Percentiles rank a stretch among this genome's conserved stretches.
phyloP scores from a whole-genome alignment of 1,140 invertebrate species.

The Phymastichus coffea region DNA sequence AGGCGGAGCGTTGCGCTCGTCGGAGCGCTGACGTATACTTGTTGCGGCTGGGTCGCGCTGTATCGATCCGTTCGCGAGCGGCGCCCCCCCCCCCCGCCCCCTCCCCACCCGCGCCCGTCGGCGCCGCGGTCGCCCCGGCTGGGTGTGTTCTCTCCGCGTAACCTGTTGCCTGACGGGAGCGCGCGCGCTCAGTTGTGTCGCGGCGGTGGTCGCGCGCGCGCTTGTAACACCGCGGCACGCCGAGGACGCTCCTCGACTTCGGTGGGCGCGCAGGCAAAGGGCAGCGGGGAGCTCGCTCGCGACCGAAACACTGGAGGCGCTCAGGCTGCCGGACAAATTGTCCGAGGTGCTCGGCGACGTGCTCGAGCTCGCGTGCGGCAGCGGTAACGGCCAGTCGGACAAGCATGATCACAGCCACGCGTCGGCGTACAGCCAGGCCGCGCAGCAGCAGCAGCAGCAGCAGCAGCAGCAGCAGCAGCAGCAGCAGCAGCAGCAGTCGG shows the following conservation, averaged over 20 bases:
- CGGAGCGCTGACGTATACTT: too few relatives aligned
- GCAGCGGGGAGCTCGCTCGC: neutral
- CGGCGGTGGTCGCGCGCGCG: neutral
- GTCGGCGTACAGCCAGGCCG: neutral
- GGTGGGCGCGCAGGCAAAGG: too few relatives aligned
- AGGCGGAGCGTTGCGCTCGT: too few relatives aligned
- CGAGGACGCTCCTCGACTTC: neutral
- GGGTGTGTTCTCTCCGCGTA: neutral
- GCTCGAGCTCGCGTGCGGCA: conserved; percentile 50
- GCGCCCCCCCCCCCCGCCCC: too few relatives aligned
- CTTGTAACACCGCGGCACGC: neutral
- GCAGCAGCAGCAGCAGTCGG: neutral
- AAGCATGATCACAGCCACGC: neutral
- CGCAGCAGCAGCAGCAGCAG: neutral
- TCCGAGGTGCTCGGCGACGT: conserved; percentile 52
- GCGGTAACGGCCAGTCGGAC: conserved; percentile 26
- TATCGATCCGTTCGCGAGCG: too few relatives aligned
- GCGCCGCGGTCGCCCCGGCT: too few relatives aligned
- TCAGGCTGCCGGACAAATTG: conserved; percentile 53
- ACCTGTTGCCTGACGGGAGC: too few relatives aligned
- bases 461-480: neutral
- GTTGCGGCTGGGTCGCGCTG: too few relatives aligned
- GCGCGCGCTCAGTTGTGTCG: neutral
- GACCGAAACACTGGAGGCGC: conserved; percentile 37
- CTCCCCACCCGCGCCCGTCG: too few relatives aligned